phyloP scores from a whole-genome alignment of 1,140 invertebrate genomes.

The Semibalanus balanoides region DNA sequence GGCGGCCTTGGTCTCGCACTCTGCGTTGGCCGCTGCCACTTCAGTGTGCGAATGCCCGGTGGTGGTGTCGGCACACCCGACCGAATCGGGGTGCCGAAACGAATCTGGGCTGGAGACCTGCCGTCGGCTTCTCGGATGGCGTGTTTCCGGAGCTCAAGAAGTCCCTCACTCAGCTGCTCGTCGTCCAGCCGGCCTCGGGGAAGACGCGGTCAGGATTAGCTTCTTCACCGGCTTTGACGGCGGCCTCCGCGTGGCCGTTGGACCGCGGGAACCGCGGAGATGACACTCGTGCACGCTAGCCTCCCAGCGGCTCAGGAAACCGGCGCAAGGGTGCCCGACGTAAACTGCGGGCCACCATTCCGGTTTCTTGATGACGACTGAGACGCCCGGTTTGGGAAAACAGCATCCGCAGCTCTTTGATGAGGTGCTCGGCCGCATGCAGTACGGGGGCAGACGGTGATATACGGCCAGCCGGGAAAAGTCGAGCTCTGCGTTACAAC shows the following conservation, averaged over 20 bases:
- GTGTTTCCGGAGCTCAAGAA: conserved; percentile 13
- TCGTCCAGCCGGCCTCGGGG: neutral
- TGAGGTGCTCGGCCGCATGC: conserved; percentile 7
- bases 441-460: neutral
- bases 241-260: conserved; percentile 5
- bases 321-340: neutral
- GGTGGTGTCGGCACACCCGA: conserved; percentile 11
- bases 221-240: conserved; percentile 5
- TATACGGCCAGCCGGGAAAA: conserved; percentile 10
- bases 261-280: conserved; percentile 4
- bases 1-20: neutral
- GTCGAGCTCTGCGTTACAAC: conserved; percentile 8
- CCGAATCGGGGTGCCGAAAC: conserved; percentile 12
- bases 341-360: neutral
- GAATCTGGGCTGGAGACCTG: conserved; percentile 14
- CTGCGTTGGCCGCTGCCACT: conserved; percentile 15
- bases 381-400: conserved; percentile 8
- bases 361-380: conserved; percentile 7
- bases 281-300: conserved; percentile 8
- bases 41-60: conserved; percentile 13
- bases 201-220: neutral
- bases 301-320: conserved; percentile 9
- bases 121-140: conserved; percentile 5
- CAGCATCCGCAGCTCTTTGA: neutral
- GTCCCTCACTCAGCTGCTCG: neutral